Percentiles rank a stretch among this genome's conserved stretches.
These are phyloP conservation scores for Eristalis arbustorum DNA, from an alignment of 2,888 invertebrate species.

Conservation along the genomic window DNA sequence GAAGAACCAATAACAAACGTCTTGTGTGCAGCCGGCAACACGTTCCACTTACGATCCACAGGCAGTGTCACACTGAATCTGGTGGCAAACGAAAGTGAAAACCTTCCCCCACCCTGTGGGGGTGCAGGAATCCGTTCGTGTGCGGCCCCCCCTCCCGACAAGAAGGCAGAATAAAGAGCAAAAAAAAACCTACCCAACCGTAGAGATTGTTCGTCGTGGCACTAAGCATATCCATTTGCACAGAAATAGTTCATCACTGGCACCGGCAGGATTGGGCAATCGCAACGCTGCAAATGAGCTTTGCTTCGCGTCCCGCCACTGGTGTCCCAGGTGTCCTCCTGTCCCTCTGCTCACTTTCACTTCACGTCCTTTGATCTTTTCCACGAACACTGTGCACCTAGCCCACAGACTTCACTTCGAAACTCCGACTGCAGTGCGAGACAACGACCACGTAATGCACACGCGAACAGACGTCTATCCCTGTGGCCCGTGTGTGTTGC, in stretches of 20 bases:
- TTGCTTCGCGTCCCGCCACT: too few relatives aligned
- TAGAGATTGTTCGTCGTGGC: slow-evolving; percentile 70
- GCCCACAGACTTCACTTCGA: not conserved
- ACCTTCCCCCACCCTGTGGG: slow-evolving; percentile 17
- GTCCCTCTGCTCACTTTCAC: not conserved
- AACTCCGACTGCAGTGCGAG: slow-evolving; percentile 40
- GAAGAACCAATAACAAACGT: slow-evolving; percentile 53
- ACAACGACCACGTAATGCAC: slow-evolving; percentile 35
- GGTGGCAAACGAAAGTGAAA: slow-evolving; percentile 47
- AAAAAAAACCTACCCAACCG: slow-evolving; percentile 66
- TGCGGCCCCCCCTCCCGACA: not conserved
- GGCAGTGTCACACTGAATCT: slow-evolving; percentile 16
- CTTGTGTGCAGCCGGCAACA: slow-evolving; percentile 42
- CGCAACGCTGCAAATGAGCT: slow-evolving; percentile 34
- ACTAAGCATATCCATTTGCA: slow-evolving; percentile 70
- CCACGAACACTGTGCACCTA: not conserved
- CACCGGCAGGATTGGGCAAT: not conserved
- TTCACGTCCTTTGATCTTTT: slow-evolving; percentile 12
- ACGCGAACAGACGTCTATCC: slow-evolving; percentile 23
- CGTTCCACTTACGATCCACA: slow-evolving; percentile 66
- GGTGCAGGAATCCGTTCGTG: slow-evolving; percentile 14
- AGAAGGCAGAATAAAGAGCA: not conserved
- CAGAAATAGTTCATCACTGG: slow-evolving; percentile 69
- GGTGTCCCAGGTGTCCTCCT: slow-evolving; percentile 12
- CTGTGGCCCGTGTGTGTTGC: slow-evolving; percentile 4